phyloP scores from a whole-genome alignment of 2,113 vertebrate genomes.

The Zootoca vivipara region DNA sequence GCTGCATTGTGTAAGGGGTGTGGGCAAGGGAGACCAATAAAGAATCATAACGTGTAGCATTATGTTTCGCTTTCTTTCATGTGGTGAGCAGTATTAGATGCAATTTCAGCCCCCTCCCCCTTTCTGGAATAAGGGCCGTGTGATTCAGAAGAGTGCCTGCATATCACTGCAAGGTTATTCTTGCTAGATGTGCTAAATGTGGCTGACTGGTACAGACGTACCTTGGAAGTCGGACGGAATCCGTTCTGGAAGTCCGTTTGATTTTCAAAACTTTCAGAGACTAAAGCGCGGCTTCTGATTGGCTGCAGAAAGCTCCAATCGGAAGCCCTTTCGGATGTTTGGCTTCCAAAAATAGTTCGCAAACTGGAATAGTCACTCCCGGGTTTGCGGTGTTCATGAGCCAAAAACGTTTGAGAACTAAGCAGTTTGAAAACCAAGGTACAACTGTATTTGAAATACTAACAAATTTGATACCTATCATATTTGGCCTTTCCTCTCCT shows the following conservation, averaged over 20 bases:
- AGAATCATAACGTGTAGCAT: background rate
- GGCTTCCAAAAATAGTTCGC: too few species aligned
- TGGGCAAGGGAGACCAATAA: background rate
- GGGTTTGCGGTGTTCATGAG: too few species aligned
- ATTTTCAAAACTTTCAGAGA: too few species aligned
- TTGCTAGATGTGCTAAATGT: background rate
- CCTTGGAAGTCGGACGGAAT: too few species aligned
- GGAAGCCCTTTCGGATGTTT: too few species aligned
- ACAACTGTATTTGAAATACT: background rate
- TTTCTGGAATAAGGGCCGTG: background rate
- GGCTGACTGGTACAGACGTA: background rate
- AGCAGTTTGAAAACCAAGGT: too few species aligned
- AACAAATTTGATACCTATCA: background rate
- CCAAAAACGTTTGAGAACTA: too few species aligned
- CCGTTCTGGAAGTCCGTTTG: too few species aligned
- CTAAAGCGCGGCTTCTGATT: too few species aligned
- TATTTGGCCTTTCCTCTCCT: background rate
- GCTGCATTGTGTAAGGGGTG: too few species aligned
- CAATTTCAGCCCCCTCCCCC: background rate
- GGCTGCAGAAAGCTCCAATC: too few species aligned
- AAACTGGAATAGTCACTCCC: too few species aligned
- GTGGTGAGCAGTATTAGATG: background rate
- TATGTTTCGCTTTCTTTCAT: background rate
- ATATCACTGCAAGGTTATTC: background rate
- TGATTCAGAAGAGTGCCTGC: background rate